Conservation (phyloP, 2,113 vertebrate genomes). For the Tragelaphus strepsiceros region DNA sequence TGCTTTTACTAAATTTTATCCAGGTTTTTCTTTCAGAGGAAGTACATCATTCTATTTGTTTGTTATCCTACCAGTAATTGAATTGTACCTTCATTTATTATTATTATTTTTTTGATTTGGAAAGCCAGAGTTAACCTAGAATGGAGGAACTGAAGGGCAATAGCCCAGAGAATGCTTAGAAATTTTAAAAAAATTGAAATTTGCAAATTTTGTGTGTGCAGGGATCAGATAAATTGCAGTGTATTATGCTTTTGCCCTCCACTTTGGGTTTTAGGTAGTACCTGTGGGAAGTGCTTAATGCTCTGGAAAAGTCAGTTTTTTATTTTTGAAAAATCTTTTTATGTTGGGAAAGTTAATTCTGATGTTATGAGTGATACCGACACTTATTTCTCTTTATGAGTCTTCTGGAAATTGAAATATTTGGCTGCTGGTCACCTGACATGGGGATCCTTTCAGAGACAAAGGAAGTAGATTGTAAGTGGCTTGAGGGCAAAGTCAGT, state of each 20-base stretch:
- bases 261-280: not conserved
- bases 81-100: not conserved
- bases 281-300: not conserved
- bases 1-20: not conserved
- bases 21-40: not conserved
- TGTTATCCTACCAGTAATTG: not conserved
- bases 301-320: not conserved
- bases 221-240: not conserved
- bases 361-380: not conserved
- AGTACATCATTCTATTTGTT: not conserved
- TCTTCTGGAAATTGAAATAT: not conserved
- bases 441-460: not conserved
- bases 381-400: not conserved
- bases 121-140: not conserved
- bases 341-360: not conserved
- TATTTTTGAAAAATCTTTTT: not conserved
- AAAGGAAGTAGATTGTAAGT: not conserved
- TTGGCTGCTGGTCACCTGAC: not conserved
- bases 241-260: not conserved
- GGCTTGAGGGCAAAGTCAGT: not conserved
- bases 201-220: not conserved
- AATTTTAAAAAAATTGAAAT: not conserved
- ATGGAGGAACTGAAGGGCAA: not conserved
- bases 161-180: not conserved
- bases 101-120: not conserved